Base-by-base conservation (phyloP, 1,140 invertebrate genomes). In the Akabosia matsudoensis region DNA sequence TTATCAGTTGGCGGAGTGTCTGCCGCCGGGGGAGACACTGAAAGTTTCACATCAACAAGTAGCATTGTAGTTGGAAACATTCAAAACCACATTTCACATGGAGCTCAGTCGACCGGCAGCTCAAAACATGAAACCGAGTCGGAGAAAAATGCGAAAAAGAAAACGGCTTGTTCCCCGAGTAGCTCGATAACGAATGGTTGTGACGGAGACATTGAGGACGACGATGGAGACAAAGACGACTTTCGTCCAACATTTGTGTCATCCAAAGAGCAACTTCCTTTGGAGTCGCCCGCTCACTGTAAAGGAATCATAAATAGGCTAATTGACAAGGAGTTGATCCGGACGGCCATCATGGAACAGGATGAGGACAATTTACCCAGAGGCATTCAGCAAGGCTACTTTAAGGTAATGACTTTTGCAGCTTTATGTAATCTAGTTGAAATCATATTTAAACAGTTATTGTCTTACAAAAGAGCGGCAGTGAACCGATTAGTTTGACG, bases 321-420 rank as follows among this genome's bases (percentile, higher is more conserved):
- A 24, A 61, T 61, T 24, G 54, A 61, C 24, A 61, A 61, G 24
- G 54, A 61, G 24, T 22, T 61, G 4, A 61, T 61, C 24, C 54
- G 54, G 13, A 61, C 54, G 24, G 54, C 54, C 13, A 61, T 61
- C 54, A 61, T 61, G 54, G 54, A 61, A 24, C 54, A 61, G 54
- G 54, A 61, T 61, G 54, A 61, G 24, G 54, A 61, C 24, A 61
- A 22, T 22, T 22, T 61, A 22, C 54, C 54, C 54, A 61, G 54
- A 24, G 54, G 54, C 13, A 61, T 61, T 61, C 54, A 61, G 24
- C 54, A 61, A 24, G 54, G 54, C 13, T 61, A 61, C 24, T 61
- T 61, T 61, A 61, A 61, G 54, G 54, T 61, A 61, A 61, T 7
- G 14, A 61, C 18, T 45, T 45, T 45, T 45, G 7, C 37, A 45